These are phyloP conservation scores for Coleophora deauratella DNA, from an alignment of 2,888 invertebrate species.

Conservation along the genomic window DNA sequence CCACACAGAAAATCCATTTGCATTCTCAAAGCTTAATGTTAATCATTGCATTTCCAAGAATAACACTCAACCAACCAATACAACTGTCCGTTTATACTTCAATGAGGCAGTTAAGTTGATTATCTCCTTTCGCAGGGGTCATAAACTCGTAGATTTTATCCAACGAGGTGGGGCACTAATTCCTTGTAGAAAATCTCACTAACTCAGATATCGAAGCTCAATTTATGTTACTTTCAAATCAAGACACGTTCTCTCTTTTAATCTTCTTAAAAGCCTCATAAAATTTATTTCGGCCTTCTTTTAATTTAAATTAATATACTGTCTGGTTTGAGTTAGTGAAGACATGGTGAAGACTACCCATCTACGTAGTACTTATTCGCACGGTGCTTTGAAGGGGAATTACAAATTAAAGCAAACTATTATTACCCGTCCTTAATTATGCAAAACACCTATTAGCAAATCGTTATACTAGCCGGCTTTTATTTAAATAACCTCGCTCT, in stretches of 20 bases:
- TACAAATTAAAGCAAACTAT: background rate
- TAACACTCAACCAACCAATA: constrained; percentile 15
- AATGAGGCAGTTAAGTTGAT: too few species aligned
- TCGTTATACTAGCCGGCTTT: constrained; percentile 2
- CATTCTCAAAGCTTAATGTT: constrained; percentile 15
- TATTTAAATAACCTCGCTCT: constrained; percentile 4
- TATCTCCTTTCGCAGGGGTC: too few species aligned
- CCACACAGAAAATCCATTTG: constrained; percentile 22
- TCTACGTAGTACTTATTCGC: background rate
- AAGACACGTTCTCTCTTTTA: too few species aligned
- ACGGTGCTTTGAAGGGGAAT: background rate
- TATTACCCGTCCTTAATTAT: background rate
- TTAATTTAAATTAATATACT: too few species aligned
- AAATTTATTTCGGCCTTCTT: too few species aligned
- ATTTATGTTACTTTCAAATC: too few species aligned
- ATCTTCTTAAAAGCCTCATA: too few species aligned
- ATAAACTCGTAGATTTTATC: too few species aligned
- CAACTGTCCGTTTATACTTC: too few species aligned
- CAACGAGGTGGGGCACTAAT: too few species aligned
- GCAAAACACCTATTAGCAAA: constrained; percentile 3
- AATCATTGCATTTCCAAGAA: constrained; percentile 13
- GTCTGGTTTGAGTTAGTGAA: background rate
- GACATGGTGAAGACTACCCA: background rate
- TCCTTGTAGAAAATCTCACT: too few species aligned
- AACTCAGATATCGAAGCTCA: too few species aligned